These are phyloP conservation scores for Alouatta palliata DNA, from an alignment of 2,113 vertebrate species.

Conservation along the genomic window DNA sequence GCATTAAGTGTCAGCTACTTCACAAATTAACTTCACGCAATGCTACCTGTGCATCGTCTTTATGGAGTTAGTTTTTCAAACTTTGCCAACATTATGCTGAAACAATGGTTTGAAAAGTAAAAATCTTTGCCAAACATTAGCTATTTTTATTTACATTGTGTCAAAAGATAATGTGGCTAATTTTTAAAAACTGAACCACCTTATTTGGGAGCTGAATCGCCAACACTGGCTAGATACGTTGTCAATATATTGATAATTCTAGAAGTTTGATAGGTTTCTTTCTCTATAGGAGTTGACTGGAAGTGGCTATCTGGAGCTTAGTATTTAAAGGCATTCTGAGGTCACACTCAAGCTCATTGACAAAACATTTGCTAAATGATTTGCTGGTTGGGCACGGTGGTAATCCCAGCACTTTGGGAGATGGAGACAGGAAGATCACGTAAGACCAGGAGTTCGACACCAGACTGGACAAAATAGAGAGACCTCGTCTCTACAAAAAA, in stretches of 20 bases:
- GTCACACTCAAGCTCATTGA: background rate
- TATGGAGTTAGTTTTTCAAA: background rate
- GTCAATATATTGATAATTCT: background rate
- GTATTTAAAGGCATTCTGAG: background rate
- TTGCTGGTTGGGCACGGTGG: no score
- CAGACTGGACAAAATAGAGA: no score
- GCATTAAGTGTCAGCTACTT: background rate
- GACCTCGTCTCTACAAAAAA: no score
- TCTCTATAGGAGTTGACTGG: background rate
- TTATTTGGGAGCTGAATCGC: background rate
- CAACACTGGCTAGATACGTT: background rate
- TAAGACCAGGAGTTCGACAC: no score
- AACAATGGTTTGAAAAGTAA: slow-evolving; percentile 9
- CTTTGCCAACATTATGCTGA: background rate
- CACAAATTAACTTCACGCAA: background rate
- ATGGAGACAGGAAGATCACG: no score
- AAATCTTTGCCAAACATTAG: background rate
- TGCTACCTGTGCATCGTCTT: background rate
- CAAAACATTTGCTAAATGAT: background rate
- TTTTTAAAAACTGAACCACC: background rate
- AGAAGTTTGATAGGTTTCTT: background rate
- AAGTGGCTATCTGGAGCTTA: background rate
- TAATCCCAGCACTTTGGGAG: no score
- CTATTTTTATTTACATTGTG: background rate
- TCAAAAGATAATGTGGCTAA: background rate